Conservation (phyloP, 2,888 invertebrate genomes). For the Clitarchus hookeri region DNA sequence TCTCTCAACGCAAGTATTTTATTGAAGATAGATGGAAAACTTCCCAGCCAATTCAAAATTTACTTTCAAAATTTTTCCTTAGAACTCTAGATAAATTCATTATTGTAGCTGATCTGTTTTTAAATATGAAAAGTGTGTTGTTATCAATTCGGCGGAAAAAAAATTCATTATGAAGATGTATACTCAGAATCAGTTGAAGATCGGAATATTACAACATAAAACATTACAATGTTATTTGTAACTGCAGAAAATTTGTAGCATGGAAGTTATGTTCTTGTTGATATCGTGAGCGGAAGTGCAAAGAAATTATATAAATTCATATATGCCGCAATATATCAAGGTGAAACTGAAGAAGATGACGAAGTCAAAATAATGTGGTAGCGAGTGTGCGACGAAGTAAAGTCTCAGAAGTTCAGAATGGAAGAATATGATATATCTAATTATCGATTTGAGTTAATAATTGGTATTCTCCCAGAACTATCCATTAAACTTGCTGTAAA, state of each 20-base stretch:
- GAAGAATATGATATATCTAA: conserved; percentile 11
- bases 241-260: conserved; percentile 11
- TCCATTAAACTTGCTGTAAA: neutral
- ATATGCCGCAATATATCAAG: neutral
- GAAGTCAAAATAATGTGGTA: neutral
- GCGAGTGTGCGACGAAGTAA: neutral
- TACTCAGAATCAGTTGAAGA: neutral
- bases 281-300: neutral
- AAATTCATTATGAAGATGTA: neutral
- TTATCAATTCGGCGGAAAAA: neutral
- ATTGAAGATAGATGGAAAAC: neutral
- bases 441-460: neutral
- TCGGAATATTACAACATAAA: neutral
- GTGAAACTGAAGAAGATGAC: neutral
- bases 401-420: conserved; percentile 22
- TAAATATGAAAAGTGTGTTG: neutral
- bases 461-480: neutral
- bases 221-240: neutral
- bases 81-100: neutral
- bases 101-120: neutral
- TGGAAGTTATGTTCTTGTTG: conserved; percentile 18
- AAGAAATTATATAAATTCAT: neutral
- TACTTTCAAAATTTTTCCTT: neutral
- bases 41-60: neutral
- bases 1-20: neutral